Evolutionary conservation across 2,797 vertebrate genomes (phyloP), one percentile per base, ranked within the genome.

Genomic region (Pteronotus mesoamericanus): DNA sequence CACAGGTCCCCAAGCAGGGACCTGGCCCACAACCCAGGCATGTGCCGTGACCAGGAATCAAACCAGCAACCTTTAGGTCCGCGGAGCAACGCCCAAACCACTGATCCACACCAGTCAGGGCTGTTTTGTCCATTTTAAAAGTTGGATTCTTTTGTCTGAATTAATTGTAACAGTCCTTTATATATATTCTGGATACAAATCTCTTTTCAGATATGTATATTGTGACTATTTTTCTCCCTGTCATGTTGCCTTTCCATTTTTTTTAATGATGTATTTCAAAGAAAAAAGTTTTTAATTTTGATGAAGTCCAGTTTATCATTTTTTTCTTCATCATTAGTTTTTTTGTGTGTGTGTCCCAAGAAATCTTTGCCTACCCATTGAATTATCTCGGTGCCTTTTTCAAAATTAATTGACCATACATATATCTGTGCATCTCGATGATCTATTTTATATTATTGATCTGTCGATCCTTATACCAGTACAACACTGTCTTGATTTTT

Each of bases 161-260:
- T 93, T 68, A 61, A 39, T 92, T 92, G 9, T 93, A 86, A 93
- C 14, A 84, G 34, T 88, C 95, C 39, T 93, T 92, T 87, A 61
- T 77, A 64, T 84, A 64, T 84, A 86, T 86, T 96, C 55, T 48
- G 32, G 19, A 64, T 94, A 92, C 32, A 95, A 69, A 94, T 94
- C 57, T 10, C 86, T 91, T 83, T 94, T 86, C 55, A 88, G 74
- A 14, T 88, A n/a, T 29, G 26, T 42, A 39, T 93, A 66, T 82
- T 89, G 21, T 79, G 39, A 87, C 61, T 87, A 9, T 95, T 95
- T 95, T 94, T 89, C 64, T 90, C 46, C 37, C 34, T 80, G 68
- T 44, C 86, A 11, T 74, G 37, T 66, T 94, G 86, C 19, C n/a
- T 91, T 85, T 94, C 96, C 34, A 64, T 86, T 92, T 96, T 96